Base-by-base conservation (phyloP, 2,888 invertebrate genomes). In the Meliscaeva auricollis region DNA sequence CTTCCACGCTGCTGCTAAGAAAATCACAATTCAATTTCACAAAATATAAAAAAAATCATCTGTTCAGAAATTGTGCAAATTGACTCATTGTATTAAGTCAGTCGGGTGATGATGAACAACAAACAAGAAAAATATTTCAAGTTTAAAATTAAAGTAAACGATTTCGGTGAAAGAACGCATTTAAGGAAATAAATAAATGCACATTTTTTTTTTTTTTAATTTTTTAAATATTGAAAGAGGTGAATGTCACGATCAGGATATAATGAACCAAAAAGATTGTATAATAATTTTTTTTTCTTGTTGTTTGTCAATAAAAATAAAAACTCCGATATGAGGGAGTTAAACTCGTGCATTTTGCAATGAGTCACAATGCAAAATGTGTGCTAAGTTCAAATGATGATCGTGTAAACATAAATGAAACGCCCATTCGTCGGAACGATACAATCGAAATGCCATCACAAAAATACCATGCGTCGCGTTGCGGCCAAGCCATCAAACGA, bases 211-310 rank as follows among this genome's bases (percentile, higher is more conserved):
- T 60, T 60, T 54, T 17, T 35, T 58, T 17, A 3, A 15, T 26
- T 7, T 17, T 38, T 48, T 32, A 5, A n/a, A 8, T 66, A 30
- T 38, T 35, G 32, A 74, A 75, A 76, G 60, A 85, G 85, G 85
- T 85, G 85, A 85, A 85, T 85, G 85, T 85, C 85, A 85, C 62
- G 81, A 81, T 81, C 85, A 62, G 81, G 81, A 85, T 85, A 85
- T 85, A 81, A 85, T 81, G 81, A 81, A 76, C 79, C 44, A 15
- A 69, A 38, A 76, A 77, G 46, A 85, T 85, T 85, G 85, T 85
- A 58, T 85, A 85, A 85, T 76, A 64, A 32, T 41, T 54, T 58
- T 66, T 72, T 66, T 58, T 48, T 41, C 9, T 38, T 38, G 11
- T 3, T 3, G 1, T 8, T 41, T 22, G 15, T 17, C 9, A 46